Evolutionary conservation across 2,113 vertebrate species (phyloP).

Genomic region (Andinoacara biseriatus): DNA sequence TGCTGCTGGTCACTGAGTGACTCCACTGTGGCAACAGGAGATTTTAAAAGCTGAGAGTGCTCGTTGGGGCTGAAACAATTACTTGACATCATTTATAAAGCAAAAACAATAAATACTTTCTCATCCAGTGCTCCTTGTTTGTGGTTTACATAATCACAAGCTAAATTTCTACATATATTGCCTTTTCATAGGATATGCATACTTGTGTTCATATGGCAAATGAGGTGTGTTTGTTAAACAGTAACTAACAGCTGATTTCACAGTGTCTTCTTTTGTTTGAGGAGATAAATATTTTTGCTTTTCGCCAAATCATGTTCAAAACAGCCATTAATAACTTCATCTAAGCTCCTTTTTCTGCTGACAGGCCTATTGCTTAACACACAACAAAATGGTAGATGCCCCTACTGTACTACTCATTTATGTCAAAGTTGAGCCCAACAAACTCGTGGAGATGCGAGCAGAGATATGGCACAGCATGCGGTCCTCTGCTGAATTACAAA

Average conservation of each 20-base stretch:
- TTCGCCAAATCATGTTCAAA: not conserved
- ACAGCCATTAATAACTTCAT: not conserved
- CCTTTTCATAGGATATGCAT: not conserved
- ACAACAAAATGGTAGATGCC: constrained; percentile 27
- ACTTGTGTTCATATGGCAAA: not conserved
- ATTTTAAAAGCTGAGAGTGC: not conserved
- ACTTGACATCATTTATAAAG: not conserved
- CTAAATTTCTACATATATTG: too few relatives aligned
- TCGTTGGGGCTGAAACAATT: not conserved
- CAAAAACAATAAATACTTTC: not conserved
- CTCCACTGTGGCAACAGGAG: not conserved
- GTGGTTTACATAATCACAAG: too few relatives aligned
- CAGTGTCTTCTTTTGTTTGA: not conserved
- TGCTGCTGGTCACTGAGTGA: not conserved
- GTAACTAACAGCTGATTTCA: not conserved
- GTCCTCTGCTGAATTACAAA: constrained; percentile 17
- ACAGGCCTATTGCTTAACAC: constrained; percentile 2
- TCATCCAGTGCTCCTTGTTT: too few relatives aligned
- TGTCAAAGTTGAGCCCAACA: constrained; percentile 42
- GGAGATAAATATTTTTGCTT: not conserved
- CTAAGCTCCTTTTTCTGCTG: not conserved
- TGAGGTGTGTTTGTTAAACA: not conserved
- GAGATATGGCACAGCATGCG: constrained; percentile 33
- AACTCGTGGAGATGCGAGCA: constrained; percentile 24
- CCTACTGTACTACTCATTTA: not conserved